Base-by-base conservation (phyloP, 2,113 vertebrate genomes). In the Suricata suricatta region DNA sequence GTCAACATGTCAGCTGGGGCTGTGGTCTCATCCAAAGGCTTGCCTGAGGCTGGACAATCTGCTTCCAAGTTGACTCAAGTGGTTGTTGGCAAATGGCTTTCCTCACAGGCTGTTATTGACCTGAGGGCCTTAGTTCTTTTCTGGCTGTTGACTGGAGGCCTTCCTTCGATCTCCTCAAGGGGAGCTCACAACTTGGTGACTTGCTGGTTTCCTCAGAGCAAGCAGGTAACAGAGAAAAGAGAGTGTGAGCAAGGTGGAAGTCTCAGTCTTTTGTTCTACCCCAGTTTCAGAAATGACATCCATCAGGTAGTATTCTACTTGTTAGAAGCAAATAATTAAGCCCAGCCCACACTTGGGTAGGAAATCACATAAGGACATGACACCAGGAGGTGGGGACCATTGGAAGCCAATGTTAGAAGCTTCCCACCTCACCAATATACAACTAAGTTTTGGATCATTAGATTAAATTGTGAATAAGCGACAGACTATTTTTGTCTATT, bases 401-500 rank as follows among this genome's bases (percentile, higher is more conserved):
- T 0, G 4, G 87, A n/a, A 35, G 27, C 21, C 47, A 63, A 31
- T 47, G 82, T 35, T 44, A 41, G 79, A 85, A 69, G 5, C 27
- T 63, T 71, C 84, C 79, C 12, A 23, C 69, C 63, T 68, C 27
- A 7, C 71, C 41, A 77, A 3, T 1, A 8, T 57, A 71, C 84
- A 77, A 72, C 86, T 57, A 41, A 35, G 76, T 50, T 93, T 88
- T 16, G 35, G 72, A 79, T 13, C 88, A 86, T 35, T 72, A 96
- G 92, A 93, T 90, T 52, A 47, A 77, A 80, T 84, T 86, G 76
- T 93, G 92, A 97, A 66, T 80, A 95, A 97, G 57, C 88, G 74
- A 96, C 83, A 96, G 96, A 68, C 79, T 33, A 1, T 52, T 68
- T 88, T 93, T 72, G 77, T 91, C 95, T 68, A 11, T 54, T 60